Evolutionary conservation across 2,888 invertebrate genomes (phyloP).

Genomic region (Abrostola tripartita): DNA sequence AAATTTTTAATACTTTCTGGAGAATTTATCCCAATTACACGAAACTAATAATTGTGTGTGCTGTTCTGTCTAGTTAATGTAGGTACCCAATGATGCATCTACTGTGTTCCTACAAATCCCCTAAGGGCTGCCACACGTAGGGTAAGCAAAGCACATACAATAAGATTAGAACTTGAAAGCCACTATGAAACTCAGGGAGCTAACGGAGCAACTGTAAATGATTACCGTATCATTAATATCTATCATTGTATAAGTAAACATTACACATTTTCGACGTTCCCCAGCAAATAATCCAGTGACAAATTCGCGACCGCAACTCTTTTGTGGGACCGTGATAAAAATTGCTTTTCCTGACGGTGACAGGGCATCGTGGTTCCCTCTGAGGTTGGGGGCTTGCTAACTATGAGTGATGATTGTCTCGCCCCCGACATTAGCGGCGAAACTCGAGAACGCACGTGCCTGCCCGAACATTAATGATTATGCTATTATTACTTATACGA

Average conservation of each 20-base stretch:
- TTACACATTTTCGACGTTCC: conserved; percentile 65
- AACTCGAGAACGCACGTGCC: conserved; percentile 72
- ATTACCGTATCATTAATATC: conserved; percentile 75
- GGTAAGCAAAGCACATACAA: conserved; percentile 9
- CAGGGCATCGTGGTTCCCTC: conserved; percentile 70
- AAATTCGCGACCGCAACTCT: conserved; percentile 84
- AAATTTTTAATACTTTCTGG: too few relatives aligned
- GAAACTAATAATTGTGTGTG: not conserved
- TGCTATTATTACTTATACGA: conserved; percentile 60
- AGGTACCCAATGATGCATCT: not conserved
- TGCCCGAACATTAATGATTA: conserved; percentile 72
- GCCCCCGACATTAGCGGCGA: conserved; percentile 77
- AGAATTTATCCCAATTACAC: too few relatives aligned
- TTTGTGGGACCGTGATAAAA: conserved; percentile 83
- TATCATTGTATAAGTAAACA: conserved; percentile 73
- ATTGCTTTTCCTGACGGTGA: conserved; percentile 79
- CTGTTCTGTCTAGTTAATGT: not conserved
- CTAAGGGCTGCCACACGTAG: not conserved
- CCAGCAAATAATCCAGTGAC: conserved; percentile 79
- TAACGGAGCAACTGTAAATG: conserved; percentile 46
- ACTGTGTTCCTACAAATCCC: conserved; percentile 5
- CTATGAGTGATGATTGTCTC: conserved; percentile 84
- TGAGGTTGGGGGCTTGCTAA: conserved; percentile 73
- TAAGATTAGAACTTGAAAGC: conserved; percentile 30
- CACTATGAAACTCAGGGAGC: conserved; percentile 23